phyloP scores from a whole-genome alignment of 2,888 invertebrate species.

The Caenorhabditis panamensis region DNA sequence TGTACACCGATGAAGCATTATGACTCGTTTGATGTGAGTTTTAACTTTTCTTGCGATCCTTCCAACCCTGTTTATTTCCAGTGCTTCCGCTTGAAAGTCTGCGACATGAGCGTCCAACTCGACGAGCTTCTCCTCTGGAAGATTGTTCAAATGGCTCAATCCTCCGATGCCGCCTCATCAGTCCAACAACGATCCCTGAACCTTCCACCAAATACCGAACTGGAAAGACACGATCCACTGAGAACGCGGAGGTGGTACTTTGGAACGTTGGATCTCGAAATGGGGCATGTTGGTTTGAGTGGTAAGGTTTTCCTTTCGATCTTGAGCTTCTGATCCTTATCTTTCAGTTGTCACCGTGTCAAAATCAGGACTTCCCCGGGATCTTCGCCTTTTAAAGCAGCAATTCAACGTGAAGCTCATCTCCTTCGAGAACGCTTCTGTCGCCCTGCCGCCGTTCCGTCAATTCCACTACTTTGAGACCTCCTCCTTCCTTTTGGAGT shows the following conservation, averaged over 20 bases:
- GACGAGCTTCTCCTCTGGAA: constrained; percentile 91
- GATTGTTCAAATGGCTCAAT: constrained; percentile 83
- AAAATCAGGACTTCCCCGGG: constrained; percentile 86
- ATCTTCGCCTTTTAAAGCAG: constrained; percentile 88
- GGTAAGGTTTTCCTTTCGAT: constrained; percentile 81
- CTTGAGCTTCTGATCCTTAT: too few species aligned
- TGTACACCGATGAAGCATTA: constrained; percentile 86
- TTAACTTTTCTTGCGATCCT: neutral
- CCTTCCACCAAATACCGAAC: constrained; percentile 75
- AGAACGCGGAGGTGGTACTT: constrained; percentile 89
- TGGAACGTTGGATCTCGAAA: constrained; percentile 88
- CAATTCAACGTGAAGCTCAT: constrained; percentile 91
- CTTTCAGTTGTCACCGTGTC: constrained; percentile 92
- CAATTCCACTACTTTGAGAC: constrained; percentile 94
- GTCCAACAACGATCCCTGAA: constrained; percentile 70
- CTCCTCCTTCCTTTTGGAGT: constrained; percentile 88
- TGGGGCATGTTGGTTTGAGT: constrained; percentile 90
- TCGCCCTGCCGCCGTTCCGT: constrained; percentile 90
- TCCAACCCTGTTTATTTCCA: constrained; percentile 80
- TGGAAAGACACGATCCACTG: constrained; percentile 71
- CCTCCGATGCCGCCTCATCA: constrained; percentile 72
- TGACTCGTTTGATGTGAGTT: constrained; percentile 89
- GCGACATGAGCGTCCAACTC: constrained; percentile 89
- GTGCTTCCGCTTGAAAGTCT: constrained; percentile 89
- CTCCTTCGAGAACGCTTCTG: constrained; percentile 94